Evolutionary conservation across 2,113 vertebrate species (phyloP).

Genomic region (Pelusios castaneus): DNA sequence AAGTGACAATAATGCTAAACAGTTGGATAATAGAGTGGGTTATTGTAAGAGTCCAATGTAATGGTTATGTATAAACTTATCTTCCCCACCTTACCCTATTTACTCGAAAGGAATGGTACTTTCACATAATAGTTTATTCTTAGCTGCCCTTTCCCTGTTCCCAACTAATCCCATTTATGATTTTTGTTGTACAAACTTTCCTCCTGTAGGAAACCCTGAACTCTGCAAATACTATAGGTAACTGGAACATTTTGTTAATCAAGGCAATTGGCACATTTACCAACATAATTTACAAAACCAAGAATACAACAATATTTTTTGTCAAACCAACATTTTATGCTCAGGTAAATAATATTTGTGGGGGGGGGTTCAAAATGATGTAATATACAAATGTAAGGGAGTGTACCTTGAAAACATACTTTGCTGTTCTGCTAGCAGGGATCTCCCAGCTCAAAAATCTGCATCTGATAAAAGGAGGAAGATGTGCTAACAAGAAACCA

Average conservation of each 20-base stretch:
- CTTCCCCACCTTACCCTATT: not conserved
- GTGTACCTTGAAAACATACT: not conserved
- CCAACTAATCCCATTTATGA: not conserved
- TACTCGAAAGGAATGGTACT: not conserved
- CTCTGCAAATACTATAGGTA: not conserved
- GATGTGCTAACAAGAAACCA: not conserved
- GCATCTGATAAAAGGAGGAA: not conserved
- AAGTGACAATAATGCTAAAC: slow-evolving; percentile 22
- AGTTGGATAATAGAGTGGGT: not conserved
- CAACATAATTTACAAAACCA: not conserved
- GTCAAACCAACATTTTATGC: not conserved
- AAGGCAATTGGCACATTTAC: not conserved
- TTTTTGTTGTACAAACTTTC: not conserved
- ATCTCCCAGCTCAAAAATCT: not conserved
- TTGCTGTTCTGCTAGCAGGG: not conserved
- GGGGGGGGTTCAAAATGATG: not conserved
- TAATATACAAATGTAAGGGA: not conserved
- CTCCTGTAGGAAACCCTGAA: not conserved
- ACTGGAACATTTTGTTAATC: not conserved
- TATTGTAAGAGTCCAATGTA: not conserved
- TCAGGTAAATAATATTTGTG: not conserved
- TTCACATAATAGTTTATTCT: not conserved
- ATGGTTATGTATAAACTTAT: not conserved
- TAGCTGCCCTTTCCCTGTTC: not conserved
- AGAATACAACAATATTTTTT: not conserved